Evolutionary conservation across 2,797 vertebrate genomes (phyloP), one percentile per base, ranked within the genome.

Genomic region (Picus viridis): DNA sequence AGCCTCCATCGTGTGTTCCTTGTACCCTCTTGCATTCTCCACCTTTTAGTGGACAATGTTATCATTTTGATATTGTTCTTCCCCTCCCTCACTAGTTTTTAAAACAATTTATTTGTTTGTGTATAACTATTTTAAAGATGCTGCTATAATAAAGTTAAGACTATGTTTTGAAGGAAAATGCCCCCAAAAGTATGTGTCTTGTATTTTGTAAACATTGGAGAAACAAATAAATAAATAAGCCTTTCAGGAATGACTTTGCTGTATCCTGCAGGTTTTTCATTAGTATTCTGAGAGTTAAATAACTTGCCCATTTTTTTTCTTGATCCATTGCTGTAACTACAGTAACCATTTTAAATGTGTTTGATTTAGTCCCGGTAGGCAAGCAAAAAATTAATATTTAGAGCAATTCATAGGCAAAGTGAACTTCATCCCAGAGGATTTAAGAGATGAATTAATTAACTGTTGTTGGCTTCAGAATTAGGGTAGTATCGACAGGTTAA

Each of bases 281-380:
- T 68, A 81, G 90, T 80, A 41, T 69, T 86, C 83, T 89, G 84
- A 80, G 94, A 86, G 92, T 97, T 96, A 97, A 97, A 51, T 58
- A 92, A 93, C 77, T 88, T 82, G 10, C 45, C 10, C 72, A 0
- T 75, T 64, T 89, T 22, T 92, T 94, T 86, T 86, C 79, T 86
- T 92, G 62, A 89, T 95, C 56, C 65, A 70, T 88, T 7, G 1
- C 89, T 96, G 96, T 97, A 96, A 97, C 97, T 88, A 97, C 96
- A 97, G 96, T 97, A 97, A 97, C 96, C 89, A 92, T 92, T 95
- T 97, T 96, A 94, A 94, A 93, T 94, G 64, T 93, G 85, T 92
- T 96, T 97, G 83, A 93, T 95, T 96, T 93, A 94, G 77, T 96
- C 88, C 69, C 86, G 71, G 86, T 80, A 94, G 87, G 91, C 85